Conservation (phyloP, 2,888 invertebrate genomes). For the Phoenoteleia sp. region DNA sequence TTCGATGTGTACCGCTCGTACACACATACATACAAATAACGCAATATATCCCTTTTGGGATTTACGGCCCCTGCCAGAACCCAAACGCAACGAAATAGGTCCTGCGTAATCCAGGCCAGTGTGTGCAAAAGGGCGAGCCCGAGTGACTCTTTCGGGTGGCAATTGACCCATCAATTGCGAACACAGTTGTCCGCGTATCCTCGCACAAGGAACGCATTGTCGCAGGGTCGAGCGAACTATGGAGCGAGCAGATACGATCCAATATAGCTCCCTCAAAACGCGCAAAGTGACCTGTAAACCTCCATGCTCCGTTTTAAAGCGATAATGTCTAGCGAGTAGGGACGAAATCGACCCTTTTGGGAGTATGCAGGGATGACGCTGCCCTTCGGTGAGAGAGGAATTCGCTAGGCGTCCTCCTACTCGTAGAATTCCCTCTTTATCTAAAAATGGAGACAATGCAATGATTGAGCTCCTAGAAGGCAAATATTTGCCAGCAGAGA, state of each 20-base stretch:
- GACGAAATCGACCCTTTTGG: neutral
- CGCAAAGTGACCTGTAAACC: constrained; percentile 6
- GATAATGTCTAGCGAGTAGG: neutral
- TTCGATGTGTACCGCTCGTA: too few species aligned
- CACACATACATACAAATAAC: too few species aligned
- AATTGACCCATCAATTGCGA: neutral
- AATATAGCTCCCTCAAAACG: neutral
- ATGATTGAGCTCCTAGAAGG: too few species aligned
- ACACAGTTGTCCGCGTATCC: neutral
- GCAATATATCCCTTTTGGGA: too few species aligned
- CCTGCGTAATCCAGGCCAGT: neutral
- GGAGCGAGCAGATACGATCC: neutral
- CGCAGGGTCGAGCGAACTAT: neutral
- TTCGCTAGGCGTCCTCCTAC: too few species aligned
- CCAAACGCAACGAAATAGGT: neutral
- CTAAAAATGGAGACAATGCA: too few species aligned
- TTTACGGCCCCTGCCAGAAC: neutral
- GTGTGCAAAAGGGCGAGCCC: neutral
- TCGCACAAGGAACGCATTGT: neutral
- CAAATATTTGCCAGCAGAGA: too few species aligned
- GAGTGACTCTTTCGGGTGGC: neutral
- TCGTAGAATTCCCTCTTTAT: too few species aligned
- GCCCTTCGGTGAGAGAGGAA: too few species aligned
- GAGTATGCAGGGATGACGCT: neutral
- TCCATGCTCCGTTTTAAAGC: neutral